Percentiles rank a stretch among this genome's conserved stretches.
These are phyloP conservation scores for Apodemus speciosus DNA, from an alignment of 2,113 vertebrate species.

Conservation along the genomic window DNA sequence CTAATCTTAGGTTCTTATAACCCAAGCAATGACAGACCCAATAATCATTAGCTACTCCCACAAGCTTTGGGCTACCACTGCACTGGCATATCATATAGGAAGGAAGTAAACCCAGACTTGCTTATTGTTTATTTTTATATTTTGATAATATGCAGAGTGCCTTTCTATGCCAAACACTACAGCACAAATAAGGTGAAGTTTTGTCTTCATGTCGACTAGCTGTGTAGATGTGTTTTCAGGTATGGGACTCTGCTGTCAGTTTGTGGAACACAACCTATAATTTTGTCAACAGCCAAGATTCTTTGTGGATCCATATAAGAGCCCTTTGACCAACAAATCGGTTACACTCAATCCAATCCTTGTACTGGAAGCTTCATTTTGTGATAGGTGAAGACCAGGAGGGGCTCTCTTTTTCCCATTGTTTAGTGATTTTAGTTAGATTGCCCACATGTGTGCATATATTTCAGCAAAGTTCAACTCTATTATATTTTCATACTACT, in stretches of 20 bases:
- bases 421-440: not conserved
- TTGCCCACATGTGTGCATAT: not conserved
- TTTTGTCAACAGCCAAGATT: accelerated
- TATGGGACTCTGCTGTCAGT: not conserved
- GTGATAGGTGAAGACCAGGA: not conserved
- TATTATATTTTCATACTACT: not conserved
- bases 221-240: not conserved
- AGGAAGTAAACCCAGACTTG: not conserved
- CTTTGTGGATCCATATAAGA: not conserved
- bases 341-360: not conserved
- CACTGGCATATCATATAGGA: not conserved
- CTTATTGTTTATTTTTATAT: not conserved
- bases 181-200: not conserved
- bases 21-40: not conserved
- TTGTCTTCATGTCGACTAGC: not conserved
- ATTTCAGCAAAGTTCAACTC: not conserved
- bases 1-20: not conserved
- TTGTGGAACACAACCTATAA: not conserved
- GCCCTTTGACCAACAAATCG: not conserved
- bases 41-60: not conserved
- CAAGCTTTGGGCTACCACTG: not conserved
- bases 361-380: not conserved
- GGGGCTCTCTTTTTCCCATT: not conserved
- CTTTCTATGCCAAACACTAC: not conserved
- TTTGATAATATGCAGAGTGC: not conserved